Evolutionary conservation across 2,797 vertebrate genomes (phyloP), one percentile per base, ranked within the genome.

Genomic region (Novumbra hubbsi): DNA sequence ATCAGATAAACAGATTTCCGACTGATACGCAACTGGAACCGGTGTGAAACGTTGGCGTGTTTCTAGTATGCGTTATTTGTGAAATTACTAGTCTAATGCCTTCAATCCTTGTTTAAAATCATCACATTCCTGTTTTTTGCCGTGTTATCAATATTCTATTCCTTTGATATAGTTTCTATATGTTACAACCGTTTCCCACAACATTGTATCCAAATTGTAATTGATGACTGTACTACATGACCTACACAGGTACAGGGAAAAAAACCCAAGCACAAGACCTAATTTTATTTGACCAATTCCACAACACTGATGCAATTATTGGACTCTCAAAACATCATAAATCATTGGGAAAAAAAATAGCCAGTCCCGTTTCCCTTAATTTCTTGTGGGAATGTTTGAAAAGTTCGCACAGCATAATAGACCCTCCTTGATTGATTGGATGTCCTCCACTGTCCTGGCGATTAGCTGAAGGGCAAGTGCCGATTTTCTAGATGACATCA

Each of bases 401-500:
- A 89, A 86, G 76, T 91, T 92, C 83, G 84, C 73, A 71, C 82
- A 80, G 73, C 85, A 84, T 85, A 86, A 88, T 80, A 80, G 83
- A 38, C 62, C 86, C 80, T 32, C 27, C 7, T 19, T 92, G 91
- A 94, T 92, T 90, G 90, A 93, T 92, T 81, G 81, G 81, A 82
- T 86, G 84, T 88, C 90, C 78, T 83, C 79, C 72, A 63, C 76
- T 16, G 81, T 83, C 87, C 84, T 85, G 77, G 84, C 82, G 88
- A 93, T 92, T 92, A 90, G 87, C 89, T 81, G 87, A 92, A 93
- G 92, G 90, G 84, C 87, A 81, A 91, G 82, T 85, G 83, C 80
- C 81, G 87, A 86, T 90, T 90, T 90, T 82, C 84, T 76, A 70
- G 85, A 79, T 89, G 87, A 84, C 89, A 81, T 71, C 82, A 90